phyloP scores from a whole-genome alignment of 2,113 vertebrate genomes.

The Crotalus tigris region DNA sequence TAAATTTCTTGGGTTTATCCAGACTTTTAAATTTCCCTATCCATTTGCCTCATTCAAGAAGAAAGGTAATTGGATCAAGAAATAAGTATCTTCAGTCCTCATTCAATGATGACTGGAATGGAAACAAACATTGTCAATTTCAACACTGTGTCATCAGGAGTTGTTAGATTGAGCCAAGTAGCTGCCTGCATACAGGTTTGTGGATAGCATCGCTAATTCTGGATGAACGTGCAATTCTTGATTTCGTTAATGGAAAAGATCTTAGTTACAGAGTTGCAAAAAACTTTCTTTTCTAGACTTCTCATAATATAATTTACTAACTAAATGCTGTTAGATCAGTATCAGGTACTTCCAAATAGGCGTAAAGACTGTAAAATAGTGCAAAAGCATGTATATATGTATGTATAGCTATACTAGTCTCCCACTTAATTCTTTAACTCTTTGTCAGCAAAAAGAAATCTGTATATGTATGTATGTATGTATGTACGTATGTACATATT shows the following conservation, averaged over 20 bases:
- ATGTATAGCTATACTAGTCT: no score
- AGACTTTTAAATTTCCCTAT: not conserved
- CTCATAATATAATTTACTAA: no score
- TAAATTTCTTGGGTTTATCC: not conserved
- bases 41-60: not conserved
- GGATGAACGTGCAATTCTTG: not conserved
- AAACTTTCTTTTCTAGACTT: no score
- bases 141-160: not conserved
- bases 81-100: not conserved
- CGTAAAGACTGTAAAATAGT: not conserved
- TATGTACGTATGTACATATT: no score
- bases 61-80: not conserved
- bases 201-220: not conserved
- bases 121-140: not conserved
- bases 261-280: not conserved
- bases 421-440: no score
- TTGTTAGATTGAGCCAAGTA: not conserved
- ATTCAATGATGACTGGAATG: not conserved
- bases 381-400: no score
- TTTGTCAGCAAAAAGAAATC: no score
- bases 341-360: not conserved
- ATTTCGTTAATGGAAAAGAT: not conserved
- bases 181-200: not conserved
- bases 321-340: no score
- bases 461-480: no score